phyloP scores from a whole-genome alignment of 1,140 invertebrate genomes.

The Drosophila kohkoa region DNA sequence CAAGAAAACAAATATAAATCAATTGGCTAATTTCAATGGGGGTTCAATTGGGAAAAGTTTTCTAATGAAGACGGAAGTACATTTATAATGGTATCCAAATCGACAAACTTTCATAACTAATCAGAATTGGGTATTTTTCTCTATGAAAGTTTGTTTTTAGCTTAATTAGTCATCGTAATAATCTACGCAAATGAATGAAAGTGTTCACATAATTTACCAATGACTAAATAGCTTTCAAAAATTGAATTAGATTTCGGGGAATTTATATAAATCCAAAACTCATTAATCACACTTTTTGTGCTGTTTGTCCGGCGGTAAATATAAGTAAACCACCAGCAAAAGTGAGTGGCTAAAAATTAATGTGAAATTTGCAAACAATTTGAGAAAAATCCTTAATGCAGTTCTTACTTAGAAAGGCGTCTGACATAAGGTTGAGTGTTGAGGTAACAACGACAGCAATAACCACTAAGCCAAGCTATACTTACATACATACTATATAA shows the following conservation, averaged over 20 bases:
- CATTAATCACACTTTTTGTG: neutral
- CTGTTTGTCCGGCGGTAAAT: conserved; percentile 6
- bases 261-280: too few relatives aligned
- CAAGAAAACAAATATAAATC: conserved; percentile 53
- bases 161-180: too few relatives aligned
- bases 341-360: conserved; percentile 7
- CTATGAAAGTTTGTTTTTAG: too few relatives aligned
- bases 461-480: conserved; percentile 1
- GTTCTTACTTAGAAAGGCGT: conserved; percentile 30
- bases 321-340: neutral
- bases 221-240: too few relatives aligned
- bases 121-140: too few relatives aligned
- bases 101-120: too few relatives aligned
- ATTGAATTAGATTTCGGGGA: neutral
- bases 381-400: neutral
- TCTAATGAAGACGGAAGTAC: too few relatives aligned
- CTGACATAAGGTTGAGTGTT: conserved; percentile 8
- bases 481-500: conserved; percentile 12
- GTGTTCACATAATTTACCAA: too few relatives aligned
- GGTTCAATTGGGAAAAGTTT: too few relatives aligned
- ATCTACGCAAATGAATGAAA: too few relatives aligned
- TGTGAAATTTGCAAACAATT: conserved; percentile 6
- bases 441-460: neutral
- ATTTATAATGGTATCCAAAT: too few relatives aligned
- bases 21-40: conserved; percentile 16